phyloP scores from a whole-genome alignment of 2,797 vertebrate genomes.

The Cephalopachus bancanus region DNA sequence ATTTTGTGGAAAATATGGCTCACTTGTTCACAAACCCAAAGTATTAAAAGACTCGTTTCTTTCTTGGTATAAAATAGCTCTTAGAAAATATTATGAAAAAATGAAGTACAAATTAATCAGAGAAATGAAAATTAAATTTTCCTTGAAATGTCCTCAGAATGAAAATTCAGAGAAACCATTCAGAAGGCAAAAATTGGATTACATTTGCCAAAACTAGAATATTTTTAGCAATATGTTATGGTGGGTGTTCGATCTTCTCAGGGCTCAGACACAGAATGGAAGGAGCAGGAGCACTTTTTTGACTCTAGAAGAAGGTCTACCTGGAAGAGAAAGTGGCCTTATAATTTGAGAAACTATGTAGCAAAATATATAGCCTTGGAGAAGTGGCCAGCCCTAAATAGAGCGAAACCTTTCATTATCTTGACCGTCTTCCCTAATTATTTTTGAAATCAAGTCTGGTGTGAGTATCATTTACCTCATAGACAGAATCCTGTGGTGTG shows the following conservation, averaged over 20 bases:
- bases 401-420: not conserved
- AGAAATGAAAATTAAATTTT: conserved; percentile 69
- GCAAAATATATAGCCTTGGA: conserved; percentile 55
- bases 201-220: conserved; percentile 67
- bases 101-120: conserved; percentile 70
- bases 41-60: conserved; percentile 59
- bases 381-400: conserved; percentile 23
- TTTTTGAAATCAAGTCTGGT: conserved; percentile 19
- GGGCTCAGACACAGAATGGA: not conserved
- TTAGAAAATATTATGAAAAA: conserved; percentile 72
- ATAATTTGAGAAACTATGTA: conserved; percentile 23
- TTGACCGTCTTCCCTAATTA: not conserved
- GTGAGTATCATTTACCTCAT: not conserved
- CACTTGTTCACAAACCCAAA: conserved; percentile 1
- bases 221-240: conserved; percentile 68
- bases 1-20: conserved; percentile 51
- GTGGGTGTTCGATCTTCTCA: conserved; percentile 21
- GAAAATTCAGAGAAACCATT: conserved; percentile 73
- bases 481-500: not conserved
- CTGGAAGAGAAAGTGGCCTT: conserved; percentile 39
- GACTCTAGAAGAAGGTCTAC: conserved; percentile 42
- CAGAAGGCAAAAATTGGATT: conserved; percentile 63
- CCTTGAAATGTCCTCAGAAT: conserved; percentile 59
- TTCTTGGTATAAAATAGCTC: conserved; percentile 46
- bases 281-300: not conserved